phyloP scores from a whole-genome alignment of 2,113 vertebrate species.

The Neoarius graeffei region DNA sequence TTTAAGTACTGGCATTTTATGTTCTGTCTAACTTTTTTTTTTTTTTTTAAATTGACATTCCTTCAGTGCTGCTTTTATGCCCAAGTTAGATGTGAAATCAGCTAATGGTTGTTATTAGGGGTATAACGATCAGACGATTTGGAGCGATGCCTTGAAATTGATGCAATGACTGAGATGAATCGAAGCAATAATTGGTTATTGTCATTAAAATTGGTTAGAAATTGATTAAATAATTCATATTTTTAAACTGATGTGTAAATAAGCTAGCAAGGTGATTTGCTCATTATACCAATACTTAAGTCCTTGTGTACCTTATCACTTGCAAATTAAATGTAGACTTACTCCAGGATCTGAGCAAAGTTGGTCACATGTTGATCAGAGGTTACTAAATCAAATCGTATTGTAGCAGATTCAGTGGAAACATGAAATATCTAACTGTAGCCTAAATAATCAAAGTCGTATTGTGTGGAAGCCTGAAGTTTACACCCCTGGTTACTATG shows the following conservation, averaged over 20 bases:
- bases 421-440: not conserved
- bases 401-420: not conserved
- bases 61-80: slow-evolving; percentile 40
- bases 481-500: not conserved
- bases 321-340: not conserved
- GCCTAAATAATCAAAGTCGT: not conserved
- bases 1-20: slow-evolving; percentile 31
- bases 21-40: slow-evolving; percentile 38
- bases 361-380: not conserved
- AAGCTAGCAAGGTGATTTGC: not conserved
- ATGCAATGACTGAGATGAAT: too few relatives aligned
- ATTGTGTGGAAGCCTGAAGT: not conserved
- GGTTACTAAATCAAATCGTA: not conserved
- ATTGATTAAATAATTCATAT: not conserved
- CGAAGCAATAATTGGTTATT: not conserved
- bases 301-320: not conserved
- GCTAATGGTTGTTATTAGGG: not conserved
- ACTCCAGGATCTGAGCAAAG: not conserved
- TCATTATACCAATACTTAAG: not conserved
- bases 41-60: slow-evolving; percentile 28
- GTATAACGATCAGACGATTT: not conserved
- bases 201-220: not conserved
- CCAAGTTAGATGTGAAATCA: slow-evolving; percentile 44
- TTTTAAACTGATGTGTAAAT: not conserved
- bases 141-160: too few relatives aligned